Base-by-base conservation (phyloP, 2,797 vertebrate genomes). In the Darevskia nairensis region DNA sequence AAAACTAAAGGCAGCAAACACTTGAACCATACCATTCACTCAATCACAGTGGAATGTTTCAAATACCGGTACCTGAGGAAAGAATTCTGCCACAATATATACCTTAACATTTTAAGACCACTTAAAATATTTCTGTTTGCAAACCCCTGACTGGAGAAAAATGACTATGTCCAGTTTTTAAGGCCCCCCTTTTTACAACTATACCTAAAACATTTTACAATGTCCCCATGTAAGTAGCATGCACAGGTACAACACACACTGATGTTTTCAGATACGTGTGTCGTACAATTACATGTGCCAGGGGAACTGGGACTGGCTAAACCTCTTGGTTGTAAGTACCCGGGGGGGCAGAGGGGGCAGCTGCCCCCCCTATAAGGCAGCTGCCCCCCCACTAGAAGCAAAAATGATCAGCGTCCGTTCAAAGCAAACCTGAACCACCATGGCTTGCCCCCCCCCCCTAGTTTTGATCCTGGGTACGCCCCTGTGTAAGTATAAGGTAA, bases 21-120 rank as follows among this genome's bases (percentile, higher is more conserved):
- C 64, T 15, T 32, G 61, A 86, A 23, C 41, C 23, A 69, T 39
- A 32, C 61, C 15, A 66, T 2, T 86, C 41, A 50, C 11, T 2
- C 39, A 78, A 3, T 21, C 21, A 41, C 21, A 32, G 9, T 25
- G 21, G 27, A 46, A 32, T 66, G 21, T 29, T 35, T 21, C 10
- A 32, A 32, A 69, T 79, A 35, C 35, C 35, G 35, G 35, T 35
- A 35, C 64, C 7, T 50, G n/a, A 86, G 44, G 29, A 17, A 46
- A 86, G 10, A n/a, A 39, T 21, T 27, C 75, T 79, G n/a, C 17
- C 13, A 86, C 39, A 71, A 80, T 78, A 86, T 78, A 78, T 39
- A 46, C 29, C 21, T 77, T 21, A 17, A 81, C 27, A n/a, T 32
- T 29, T n/a, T 71, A 71, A 72, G 68, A 6, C 10, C 4, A 84